phyloP scores from a whole-genome alignment of 2,888 invertebrate species.

The Lasioglossum villosulum region DNA sequence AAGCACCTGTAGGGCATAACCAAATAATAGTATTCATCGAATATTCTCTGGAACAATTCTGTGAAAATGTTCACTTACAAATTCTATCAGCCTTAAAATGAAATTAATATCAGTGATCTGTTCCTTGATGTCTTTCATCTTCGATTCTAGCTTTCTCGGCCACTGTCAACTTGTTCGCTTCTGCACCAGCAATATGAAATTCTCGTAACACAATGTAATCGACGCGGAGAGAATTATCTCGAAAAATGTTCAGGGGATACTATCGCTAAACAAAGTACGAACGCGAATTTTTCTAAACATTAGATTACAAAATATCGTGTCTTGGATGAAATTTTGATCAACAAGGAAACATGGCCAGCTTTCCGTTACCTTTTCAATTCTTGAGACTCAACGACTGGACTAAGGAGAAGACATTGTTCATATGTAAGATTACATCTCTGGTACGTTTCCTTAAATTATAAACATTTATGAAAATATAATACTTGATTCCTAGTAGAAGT shows the following conservation, averaged over 20 bases:
- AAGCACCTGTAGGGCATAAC: conserved; percentile 5
- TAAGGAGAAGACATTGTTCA: conserved; percentile 38
- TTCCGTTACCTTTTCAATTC: neutral
- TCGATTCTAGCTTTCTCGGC: neutral
- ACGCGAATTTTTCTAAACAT: neutral
- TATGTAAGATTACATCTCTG: conserved; percentile 42
- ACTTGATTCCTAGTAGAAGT: neutral
- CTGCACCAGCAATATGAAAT: neutral
- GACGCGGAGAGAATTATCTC: neutral
- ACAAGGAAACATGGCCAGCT: conserved; percentile 25
- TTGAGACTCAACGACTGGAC: neutral
- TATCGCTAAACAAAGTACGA: conserved; percentile 24
- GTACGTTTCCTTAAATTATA: conserved; percentile 15
- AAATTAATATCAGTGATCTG: neutral
- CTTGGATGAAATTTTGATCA: neutral
- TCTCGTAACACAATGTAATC: neutral
- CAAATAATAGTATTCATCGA: neutral
- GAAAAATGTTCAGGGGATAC: neutral
- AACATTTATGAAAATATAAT: neutral
- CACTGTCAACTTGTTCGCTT: neutral
- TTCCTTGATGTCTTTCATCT: neutral
- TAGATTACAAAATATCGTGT: neutral
- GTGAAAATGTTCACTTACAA: neutral
- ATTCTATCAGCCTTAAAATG: neutral
- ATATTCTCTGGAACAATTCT: too few species aligned